Conservation (phyloP, 2,113 vertebrate species). For the Lycaon pictus region DNA sequence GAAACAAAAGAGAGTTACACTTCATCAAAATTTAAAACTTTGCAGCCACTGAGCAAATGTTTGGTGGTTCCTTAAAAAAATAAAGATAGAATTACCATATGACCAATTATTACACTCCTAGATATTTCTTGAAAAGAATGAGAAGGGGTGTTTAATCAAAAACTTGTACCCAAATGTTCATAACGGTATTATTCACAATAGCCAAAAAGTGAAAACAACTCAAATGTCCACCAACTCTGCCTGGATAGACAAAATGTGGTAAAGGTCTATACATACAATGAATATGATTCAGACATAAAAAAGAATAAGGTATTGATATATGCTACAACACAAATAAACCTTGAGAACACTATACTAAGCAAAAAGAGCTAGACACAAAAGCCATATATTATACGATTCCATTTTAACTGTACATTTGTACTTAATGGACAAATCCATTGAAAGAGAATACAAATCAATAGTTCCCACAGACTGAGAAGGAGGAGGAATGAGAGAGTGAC, state of each 20-base stretch:
- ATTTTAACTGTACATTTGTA: not conserved
- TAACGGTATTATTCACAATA: not conserved
- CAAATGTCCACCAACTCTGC: not conserved
- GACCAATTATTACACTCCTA: not conserved
- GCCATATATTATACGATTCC: not conserved
- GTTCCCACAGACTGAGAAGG: not conserved
- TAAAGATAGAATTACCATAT: not conserved
- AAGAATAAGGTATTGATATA: not conserved
- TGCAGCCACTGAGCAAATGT: not conserved
- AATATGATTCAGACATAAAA: not conserved
- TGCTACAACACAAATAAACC: not conserved
- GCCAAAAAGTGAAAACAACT: not conserved
- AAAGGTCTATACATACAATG: not conserved
- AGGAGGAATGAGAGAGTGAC: not conserved
- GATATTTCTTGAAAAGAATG: not conserved
- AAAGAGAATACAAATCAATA: not conserved
- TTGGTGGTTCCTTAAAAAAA: not conserved
- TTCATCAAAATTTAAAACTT: slow-evolving; percentile 23
- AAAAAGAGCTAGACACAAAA: not conserved
- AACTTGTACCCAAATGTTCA: not conserved
- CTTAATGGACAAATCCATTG: not conserved
- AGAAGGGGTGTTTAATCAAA: not conserved
- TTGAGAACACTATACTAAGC: not conserved
- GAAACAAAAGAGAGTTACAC: not conserved
- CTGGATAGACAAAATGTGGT: not conserved